phyloP scores from a whole-genome alignment of 2,888 invertebrate genomes.

The Linyphia triangularis region DNA sequence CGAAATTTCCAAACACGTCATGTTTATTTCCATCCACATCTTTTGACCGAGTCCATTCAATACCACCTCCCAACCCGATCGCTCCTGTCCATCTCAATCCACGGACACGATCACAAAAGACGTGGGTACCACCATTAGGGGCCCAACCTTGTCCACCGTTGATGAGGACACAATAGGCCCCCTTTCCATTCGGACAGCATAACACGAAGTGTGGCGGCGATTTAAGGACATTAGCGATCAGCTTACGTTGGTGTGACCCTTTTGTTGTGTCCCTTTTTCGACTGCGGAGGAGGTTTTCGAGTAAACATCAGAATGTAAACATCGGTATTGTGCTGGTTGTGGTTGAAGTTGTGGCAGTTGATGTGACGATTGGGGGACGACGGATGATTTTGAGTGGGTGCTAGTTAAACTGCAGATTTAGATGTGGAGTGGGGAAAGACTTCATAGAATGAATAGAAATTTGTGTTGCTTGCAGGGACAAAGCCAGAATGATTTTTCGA shows the following conservation, averaged over 20 bases:
- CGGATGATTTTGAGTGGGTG: not conserved
- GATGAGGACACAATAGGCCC: not conserved
- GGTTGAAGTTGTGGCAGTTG: no score
- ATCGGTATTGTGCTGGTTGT: not conserved
- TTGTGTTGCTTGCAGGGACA: no score
- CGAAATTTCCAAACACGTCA: not conserved
- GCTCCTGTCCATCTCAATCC: not conserved
- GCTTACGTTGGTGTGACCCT: not conserved
- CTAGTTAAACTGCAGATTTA: not conserved
- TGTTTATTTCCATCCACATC: not conserved
- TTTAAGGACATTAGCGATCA: not conserved
- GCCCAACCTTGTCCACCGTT: no score
- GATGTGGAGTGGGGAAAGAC: not conserved
- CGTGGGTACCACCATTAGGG: no score
- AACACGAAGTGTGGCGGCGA: no score
- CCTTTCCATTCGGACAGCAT: not conserved
- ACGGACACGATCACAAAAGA: not conserved
- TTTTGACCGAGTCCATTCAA: not conserved
- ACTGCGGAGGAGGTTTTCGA: not conserved
- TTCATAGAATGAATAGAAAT: no score
- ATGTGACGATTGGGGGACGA: not conserved
- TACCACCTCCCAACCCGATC: not conserved
- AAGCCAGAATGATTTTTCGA: no score
- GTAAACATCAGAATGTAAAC: slow-evolving; percentile 3
- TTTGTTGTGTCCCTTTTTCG: not conserved